phyloP scores from a whole-genome alignment of 2,888 invertebrate genomes.

The Axea sp. region DNA sequence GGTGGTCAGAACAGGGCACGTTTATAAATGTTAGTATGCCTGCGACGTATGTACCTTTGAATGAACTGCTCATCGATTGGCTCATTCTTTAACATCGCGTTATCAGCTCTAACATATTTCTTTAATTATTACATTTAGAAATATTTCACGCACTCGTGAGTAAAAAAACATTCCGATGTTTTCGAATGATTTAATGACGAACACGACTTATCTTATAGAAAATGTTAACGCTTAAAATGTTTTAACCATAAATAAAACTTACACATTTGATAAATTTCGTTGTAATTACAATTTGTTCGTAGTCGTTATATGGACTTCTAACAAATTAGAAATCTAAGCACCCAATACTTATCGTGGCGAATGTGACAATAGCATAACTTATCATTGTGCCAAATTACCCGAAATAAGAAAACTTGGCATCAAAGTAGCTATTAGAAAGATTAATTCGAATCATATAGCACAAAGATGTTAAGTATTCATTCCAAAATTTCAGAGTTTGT shows the following conservation, averaged over 20 bases:
- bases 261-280: background rate
- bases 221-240: too few species aligned
- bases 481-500: slow-evolving; percentile 2
- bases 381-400: slow-evolving; percentile 50
- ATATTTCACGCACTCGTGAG: background rate
- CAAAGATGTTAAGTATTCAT: slow-evolving; percentile 30
- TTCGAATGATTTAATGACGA: slow-evolving; percentile 27
- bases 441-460: slow-evolving; percentile 37
- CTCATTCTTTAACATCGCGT: slow-evolving; percentile 18
- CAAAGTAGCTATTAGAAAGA: slow-evolving; percentile 40
- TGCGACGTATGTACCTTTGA: slow-evolving; percentile 53
- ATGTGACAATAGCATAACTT: slow-evolving; percentile 22
- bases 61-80: slow-evolving; percentile 42
- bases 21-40: slow-evolving; percentile 53
- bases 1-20: slow-evolving; percentile 66
- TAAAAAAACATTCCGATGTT: background rate
- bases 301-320: background rate
- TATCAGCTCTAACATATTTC: slow-evolving; percentile 33
- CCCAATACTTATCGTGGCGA: slow-evolving; percentile 31
- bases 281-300: background rate
- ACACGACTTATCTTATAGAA: too few species aligned
- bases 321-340: slow-evolving; percentile 21
- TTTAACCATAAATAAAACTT: too few species aligned
- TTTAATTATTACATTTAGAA: slow-evolving; percentile 19
- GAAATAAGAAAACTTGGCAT: slow-evolving; percentile 56